Conservation (phyloP, 2,797 vertebrate genomes). For the Glossophaga mutica region DNA sequence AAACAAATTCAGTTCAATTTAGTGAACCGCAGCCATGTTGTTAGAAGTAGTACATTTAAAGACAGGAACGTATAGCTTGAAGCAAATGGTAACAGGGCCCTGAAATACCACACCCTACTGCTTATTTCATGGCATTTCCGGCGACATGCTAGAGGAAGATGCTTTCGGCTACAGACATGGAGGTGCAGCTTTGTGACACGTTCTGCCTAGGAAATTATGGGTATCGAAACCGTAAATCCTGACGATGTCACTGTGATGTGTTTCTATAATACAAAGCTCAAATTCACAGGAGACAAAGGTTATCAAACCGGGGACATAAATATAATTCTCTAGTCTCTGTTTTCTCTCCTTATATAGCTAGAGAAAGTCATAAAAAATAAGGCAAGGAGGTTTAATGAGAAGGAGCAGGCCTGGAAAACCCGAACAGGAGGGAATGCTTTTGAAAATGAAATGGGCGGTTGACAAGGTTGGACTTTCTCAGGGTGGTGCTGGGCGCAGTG, state of each 20-base stretch:
- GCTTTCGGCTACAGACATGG: background rate
- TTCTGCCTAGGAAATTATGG: constrained; percentile 41
- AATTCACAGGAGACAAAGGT: constrained; percentile 35
- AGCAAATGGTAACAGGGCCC: background rate
- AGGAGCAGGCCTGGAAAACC: background rate
- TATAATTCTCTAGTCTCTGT: constrained; percentile 11
- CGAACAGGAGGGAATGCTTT: background rate
- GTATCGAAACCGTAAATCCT: constrained; percentile 51
- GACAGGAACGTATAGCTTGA: constrained; percentile 18
- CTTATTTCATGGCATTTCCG: background rate
- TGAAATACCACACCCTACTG: background rate
- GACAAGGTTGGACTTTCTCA: background rate
- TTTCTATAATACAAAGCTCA: background rate
- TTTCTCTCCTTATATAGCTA: background rate
- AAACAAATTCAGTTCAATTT: constrained; percentile 27
- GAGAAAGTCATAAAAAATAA: constrained; percentile 34
- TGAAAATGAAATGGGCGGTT: background rate
- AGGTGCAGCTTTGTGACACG: background rate
- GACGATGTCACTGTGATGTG: constrained; percentile 13
- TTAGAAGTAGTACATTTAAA: constrained; percentile 8
- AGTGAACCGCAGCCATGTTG: background rate
- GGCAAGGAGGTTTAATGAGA: background rate
- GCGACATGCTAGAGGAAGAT: constrained; percentile 28
- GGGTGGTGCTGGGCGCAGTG: background rate
- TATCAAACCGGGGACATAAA: constrained; percentile 4